A percentile compares a stretch with the other conserved stretches of the same genome.
Evolutionary conservation across 2,888 invertebrate genomes (phyloP).

Genomic region (Xylota sylvarum): DNA sequence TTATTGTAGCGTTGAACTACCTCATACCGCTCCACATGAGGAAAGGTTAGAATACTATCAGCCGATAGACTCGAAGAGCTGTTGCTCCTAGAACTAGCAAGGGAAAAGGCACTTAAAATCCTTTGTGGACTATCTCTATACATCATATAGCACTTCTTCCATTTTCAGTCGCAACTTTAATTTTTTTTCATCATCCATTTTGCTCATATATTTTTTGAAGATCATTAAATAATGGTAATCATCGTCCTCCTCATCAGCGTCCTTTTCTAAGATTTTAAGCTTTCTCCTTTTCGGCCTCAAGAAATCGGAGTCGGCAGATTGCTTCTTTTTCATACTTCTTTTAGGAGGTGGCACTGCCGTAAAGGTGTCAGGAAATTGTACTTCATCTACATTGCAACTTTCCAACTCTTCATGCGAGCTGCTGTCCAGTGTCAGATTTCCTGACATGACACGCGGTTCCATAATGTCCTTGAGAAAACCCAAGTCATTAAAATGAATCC

Average conservation of each 20-base stretch:
- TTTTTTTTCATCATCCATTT: too few relatives aligned
- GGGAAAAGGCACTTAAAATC: too few relatives aligned
- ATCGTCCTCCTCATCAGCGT: conserved; percentile 11
- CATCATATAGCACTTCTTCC: too few relatives aligned
- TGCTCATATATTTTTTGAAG: too few relatives aligned
- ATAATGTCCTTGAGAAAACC: conserved; percentile 16
- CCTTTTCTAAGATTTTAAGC: conserved; percentile 27
- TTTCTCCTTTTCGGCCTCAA: conserved; percentile 40
- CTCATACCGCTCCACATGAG: too few relatives aligned
- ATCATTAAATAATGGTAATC: conserved; percentile 15
- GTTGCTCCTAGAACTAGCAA: too few relatives aligned
- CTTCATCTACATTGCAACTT: conserved; percentile 8
- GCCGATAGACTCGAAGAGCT: too few relatives aligned
- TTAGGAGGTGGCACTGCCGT: too few relatives aligned
- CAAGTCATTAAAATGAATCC: conserved; percentile 8
- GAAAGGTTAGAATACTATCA: too few relatives aligned
- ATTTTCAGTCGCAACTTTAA: too few relatives aligned
- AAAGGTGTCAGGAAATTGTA: background rate
- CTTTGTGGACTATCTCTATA: too few relatives aligned
- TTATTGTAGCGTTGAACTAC: too few relatives aligned
- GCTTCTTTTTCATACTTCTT: background rate
- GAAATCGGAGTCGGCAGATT: conserved; percentile 16
- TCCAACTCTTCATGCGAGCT: conserved; percentile 22
- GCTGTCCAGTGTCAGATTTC: background rate
- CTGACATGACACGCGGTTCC: conserved; percentile 14